Evolutionary conservation across 2,888 invertebrate genomes (phyloP).

Genomic region (Dione juno): DNA sequence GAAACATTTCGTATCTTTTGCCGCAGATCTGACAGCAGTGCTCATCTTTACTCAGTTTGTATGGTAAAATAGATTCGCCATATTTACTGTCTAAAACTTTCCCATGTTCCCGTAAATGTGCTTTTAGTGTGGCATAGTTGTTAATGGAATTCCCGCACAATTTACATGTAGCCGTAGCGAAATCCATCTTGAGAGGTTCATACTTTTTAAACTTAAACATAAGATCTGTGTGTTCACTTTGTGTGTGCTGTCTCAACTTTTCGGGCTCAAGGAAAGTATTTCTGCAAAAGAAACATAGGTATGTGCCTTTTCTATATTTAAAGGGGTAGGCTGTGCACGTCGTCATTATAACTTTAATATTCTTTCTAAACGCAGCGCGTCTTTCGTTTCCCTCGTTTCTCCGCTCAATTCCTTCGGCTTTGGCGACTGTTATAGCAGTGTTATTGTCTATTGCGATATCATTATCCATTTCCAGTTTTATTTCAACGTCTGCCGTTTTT

Average conservation of each 20-base stretch:
- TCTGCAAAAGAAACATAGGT: constrained; percentile 75
- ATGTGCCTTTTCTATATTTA: constrained; percentile 74
- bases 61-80: constrained; percentile 74
- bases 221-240: constrained; percentile 58
- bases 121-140: constrained; percentile 65
- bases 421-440: constrained; percentile 29
- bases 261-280: constrained; percentile 72
- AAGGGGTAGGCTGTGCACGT: constrained; percentile 75
- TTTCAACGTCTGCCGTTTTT: constrained; percentile 63
- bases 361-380: constrained; percentile 70
- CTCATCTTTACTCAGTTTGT: constrained; percentile 70
- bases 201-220: constrained; percentile 70
- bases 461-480: constrained; percentile 58
- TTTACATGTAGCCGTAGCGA: constrained; percentile 64
- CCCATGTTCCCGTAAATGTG: constrained; percentile 65
- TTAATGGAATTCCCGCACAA: constrained; percentile 60
- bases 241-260: constrained; percentile 69
- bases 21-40: constrained; percentile 74
- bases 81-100: constrained; percentile 64
- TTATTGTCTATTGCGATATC: constrained; percentile 35
- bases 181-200: constrained; percentile 76
- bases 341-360: constrained; percentile 67
- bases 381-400: constrained; percentile 59
- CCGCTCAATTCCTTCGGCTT: constrained; percentile 36
- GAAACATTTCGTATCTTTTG: constrained; percentile 73